These are phyloP conservation scores for Pyrrhia umbra DNA, from an alignment of 2,888 invertebrate genomes.

Conservation along the genomic window DNA sequence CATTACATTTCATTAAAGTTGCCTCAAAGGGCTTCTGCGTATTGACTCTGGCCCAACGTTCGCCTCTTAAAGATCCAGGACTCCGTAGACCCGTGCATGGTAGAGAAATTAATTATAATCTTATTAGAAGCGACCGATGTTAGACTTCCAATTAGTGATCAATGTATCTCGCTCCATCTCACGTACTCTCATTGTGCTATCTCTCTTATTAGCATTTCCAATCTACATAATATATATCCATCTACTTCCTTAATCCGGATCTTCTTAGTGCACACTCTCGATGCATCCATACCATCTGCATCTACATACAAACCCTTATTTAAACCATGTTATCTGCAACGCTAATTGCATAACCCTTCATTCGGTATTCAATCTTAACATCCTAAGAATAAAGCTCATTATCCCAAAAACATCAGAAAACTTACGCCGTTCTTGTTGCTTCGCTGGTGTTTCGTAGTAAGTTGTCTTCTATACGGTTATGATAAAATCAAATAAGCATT, in stretches of 20 bases:
- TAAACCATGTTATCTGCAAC: conserved; percentile 20
- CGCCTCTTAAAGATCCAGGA: too few relatives aligned
- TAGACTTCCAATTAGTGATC: not conserved
- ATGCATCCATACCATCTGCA: conserved; percentile 31
- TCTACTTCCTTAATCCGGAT: conserved; percentile 23
- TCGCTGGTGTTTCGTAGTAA: conserved; percentile 44
- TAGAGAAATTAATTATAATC: too few relatives aligned
- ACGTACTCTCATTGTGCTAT: not conserved
- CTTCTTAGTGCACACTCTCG: conserved; percentile 17
- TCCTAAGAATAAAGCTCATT: not conserved
- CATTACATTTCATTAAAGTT: too few relatives aligned
- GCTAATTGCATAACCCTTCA: conserved; percentile 36
- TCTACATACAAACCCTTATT: conserved; percentile 24
- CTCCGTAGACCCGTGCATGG: too few relatives aligned
- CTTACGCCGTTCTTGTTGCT: conserved; percentile 14
- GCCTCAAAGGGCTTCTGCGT: too few relatives aligned
- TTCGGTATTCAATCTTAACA: conserved; percentile 24
- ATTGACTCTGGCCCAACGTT: too few relatives aligned
- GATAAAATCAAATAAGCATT: conserved; percentile 66
- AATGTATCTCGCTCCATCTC: not conserved
- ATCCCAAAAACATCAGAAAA: not conserved
- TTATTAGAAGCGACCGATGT: not conserved
- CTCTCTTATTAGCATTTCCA: not conserved
- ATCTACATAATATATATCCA: not conserved
- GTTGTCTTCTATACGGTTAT: conserved; percentile 57